Evolutionary conservation across 2,888 invertebrate genomes (phyloP).

Genomic region (Thumatha senex): DNA sequence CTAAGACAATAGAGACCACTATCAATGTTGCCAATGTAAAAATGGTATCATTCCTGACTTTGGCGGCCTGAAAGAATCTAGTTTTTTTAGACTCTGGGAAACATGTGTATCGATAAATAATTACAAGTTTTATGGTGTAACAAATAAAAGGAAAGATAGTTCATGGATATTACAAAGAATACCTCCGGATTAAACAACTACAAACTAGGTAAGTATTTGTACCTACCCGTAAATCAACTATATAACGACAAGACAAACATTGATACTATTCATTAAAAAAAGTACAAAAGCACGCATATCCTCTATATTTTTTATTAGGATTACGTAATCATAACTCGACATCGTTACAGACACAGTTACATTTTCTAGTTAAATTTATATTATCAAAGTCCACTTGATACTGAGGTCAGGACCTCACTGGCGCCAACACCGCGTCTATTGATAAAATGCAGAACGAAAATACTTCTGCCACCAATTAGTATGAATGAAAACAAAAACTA

Average conservation of each 20-base stretch:
- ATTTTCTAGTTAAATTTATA: conserved; percentile 36
- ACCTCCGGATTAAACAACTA: too few relatives aligned
- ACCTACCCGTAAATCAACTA: too few relatives aligned
- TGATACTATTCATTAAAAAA: too few relatives aligned
- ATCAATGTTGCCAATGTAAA: too few relatives aligned
- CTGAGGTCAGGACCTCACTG: conserved; percentile 47
- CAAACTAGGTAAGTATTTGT: background rate
- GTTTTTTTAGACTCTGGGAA: too few relatives aligned
- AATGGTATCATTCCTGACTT: too few relatives aligned
- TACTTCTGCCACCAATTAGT: conserved; percentile 37
- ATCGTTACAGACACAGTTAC: conserved; percentile 27
- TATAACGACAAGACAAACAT: background rate
- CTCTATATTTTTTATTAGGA: conserved; percentile 8
- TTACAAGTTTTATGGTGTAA: too few relatives aligned
- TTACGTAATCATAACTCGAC: conserved; percentile 27
- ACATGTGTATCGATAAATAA: too few relatives aligned
- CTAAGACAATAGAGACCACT: too few relatives aligned
- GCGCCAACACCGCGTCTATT: conserved; percentile 48
- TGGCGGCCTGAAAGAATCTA: too few relatives aligned
- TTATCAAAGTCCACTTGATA: conserved; percentile 42
- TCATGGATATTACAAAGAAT: too few relatives aligned
- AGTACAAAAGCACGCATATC: background rate
- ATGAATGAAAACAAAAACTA: conserved; percentile 25
- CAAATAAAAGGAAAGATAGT: too few relatives aligned
- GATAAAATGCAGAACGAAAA: conserved; percentile 33